Evolutionary conservation across 2,888 invertebrate species (phyloP), one percentile per base, ranked within the genome.

Genomic region (Drosophila antonietae): DNA sequence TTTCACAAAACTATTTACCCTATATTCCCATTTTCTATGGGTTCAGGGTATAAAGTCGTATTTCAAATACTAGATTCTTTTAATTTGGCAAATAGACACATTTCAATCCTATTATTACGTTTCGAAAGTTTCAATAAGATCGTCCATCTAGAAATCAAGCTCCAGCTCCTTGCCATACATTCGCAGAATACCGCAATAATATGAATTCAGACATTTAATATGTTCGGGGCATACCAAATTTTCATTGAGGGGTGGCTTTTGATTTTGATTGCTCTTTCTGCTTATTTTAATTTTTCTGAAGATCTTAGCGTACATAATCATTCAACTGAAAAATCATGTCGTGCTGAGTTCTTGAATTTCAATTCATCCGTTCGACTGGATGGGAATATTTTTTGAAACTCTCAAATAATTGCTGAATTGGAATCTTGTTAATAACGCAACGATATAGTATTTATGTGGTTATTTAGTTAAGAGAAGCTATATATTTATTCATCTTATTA

Each of bases 261-360:
- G 44, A 66, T 82, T 59, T 70, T 53, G 82, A 87, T 78, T 83
- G 82, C 82, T 87, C 82, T 78, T 83, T 83, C 81, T 87, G 72
- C 68, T 66, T 67, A 75, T 71, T 81, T 81, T 81, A 78, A 69
- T 78, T 63, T 75, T 62, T 71, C 62, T 68, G 72, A 81, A 69
- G 73, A 78, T 84, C 73, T 69, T 51, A 60, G 65, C 73, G 58
- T 53, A 64, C 56, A 63, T 70, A 82, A 52, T 68, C 81, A 73
- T 68, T 87, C 79, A 81, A 83, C 81, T 83, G 82, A 81, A 83
- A 83, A 83, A 53, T 63, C 41, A 63, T 69, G 63, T 73, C 82
- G 75, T 83, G 82, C 82, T 83, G 82, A 58, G 86, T 74, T 67
- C 68, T 65, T 59, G 53, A 68, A 71, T 58, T 80, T 68, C 62